A percentile compares a stretch with the other conserved stretches of the same genome.
These are phyloP conservation scores for Pandemis corylana DNA, from an alignment of 2,888 invertebrate species.

Conservation along the genomic window DNA sequence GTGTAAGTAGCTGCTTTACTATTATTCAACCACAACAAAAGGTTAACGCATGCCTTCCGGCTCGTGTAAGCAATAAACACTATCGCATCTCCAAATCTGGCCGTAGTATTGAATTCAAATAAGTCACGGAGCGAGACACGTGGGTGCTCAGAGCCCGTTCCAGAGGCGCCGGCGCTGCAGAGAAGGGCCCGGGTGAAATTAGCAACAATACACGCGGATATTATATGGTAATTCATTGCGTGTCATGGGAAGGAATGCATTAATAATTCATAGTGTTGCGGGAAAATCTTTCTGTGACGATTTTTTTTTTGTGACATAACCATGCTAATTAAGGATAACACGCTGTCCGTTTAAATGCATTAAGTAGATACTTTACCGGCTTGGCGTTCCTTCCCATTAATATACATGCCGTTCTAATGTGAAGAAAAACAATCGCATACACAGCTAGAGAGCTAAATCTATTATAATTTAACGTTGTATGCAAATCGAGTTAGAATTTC, in stretches of 20 bases:
- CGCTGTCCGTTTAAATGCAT: background rate
- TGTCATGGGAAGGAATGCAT: slow-evolving; percentile 33
- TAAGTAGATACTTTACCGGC: background rate
- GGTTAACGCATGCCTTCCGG: slow-evolving; percentile 44
- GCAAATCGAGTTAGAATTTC: slow-evolving; percentile 30
- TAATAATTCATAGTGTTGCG: slow-evolving; percentile 22
- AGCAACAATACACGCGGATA: slow-evolving; percentile 32
- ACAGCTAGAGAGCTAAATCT: slow-evolving; percentile 19
- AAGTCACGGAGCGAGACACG: slow-evolving; percentile 55
- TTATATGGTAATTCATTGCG: slow-evolving; percentile 39
- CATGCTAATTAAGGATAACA: background rate
- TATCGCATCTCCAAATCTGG: slow-evolving; percentile 61
- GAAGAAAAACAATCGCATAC: slow-evolving; percentile 7
- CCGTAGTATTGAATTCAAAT: slow-evolving; percentile 75
- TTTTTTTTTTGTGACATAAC: background rate
- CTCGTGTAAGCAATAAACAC: slow-evolving; percentile 46
- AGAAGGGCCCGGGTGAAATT: slow-evolving; percentile 40
- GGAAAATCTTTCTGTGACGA: slow-evolving; percentile 12
- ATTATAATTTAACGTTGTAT: slow-evolving; percentile 37
- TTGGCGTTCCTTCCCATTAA: background rate
- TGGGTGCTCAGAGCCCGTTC: slow-evolving; percentile 57
- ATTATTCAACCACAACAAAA: slow-evolving; percentile 49
- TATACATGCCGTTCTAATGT: background rate
- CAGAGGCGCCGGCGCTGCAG: slow-evolving; percentile 62
- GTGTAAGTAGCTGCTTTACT: slow-evolving; percentile 18